Percentiles rank a stretch among this genome's conserved stretches.
Conservation (phyloP, 2,113 vertebrate species). For the Anoura caudifer region DNA sequence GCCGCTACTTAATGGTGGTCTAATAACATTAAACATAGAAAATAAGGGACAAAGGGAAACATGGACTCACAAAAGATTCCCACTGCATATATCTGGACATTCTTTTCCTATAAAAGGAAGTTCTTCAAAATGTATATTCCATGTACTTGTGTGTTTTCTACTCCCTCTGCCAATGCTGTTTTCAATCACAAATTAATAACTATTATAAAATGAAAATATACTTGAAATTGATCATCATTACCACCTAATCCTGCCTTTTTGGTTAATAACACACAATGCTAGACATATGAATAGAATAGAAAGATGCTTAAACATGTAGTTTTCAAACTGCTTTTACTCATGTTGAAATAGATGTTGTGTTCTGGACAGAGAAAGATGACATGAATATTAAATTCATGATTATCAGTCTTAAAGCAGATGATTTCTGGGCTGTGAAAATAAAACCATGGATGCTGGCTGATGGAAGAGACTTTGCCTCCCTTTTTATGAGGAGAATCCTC, state of each 20-base stretch:
- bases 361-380: not conserved
- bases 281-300: not conserved
- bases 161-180: not conserved
- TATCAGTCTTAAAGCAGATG: not conserved
- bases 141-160: not conserved
- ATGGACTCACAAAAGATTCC: not conserved
- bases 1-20: slow-evolving; percentile 44
- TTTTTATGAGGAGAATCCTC: not conserved
- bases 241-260: slow-evolving; percentile 47
- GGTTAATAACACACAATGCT: slow-evolving; percentile 60
- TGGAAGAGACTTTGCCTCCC: not conserved
- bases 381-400: not conserved
- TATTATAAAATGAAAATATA: not conserved
- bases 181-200: not conserved
- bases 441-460: not conserved
- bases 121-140: not conserved
- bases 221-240: not conserved
- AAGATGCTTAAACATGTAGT: not conserved
- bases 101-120: not conserved
- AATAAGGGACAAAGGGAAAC: slow-evolving; percentile 42
- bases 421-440: not conserved
- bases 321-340: not conserved
- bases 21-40: slow-evolving; percentile 62
- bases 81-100: not conserved
- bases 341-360: not conserved